Evolutionary conservation across 2,113 vertebrate genomes (phyloP).

Genomic region (Barnardius zonarius): DNA sequence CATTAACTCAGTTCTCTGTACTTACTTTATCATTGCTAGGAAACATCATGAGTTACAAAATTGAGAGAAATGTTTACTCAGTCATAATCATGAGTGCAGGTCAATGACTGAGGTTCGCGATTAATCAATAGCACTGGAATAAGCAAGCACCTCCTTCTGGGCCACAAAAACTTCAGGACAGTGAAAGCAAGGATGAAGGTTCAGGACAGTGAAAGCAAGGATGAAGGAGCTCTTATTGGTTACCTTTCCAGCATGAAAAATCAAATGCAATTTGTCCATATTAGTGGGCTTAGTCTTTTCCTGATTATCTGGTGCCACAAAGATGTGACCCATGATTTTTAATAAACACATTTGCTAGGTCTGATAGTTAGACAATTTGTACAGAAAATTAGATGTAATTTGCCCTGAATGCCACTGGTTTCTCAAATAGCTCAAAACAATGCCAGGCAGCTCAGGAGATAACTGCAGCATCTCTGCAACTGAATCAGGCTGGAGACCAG

Average conservation of each 20-base stretch:
- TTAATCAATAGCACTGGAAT: slow-evolving; percentile 64
- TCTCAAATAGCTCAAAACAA: slow-evolving; percentile 69
- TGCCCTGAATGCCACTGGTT: slow-evolving; percentile 76
- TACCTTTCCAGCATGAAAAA: slow-evolving; percentile 64
- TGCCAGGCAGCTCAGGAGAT: slow-evolving; percentile 28
- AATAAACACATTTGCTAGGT: slow-evolving; percentile 76
- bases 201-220: slow-evolving; percentile 17
- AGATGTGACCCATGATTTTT: slow-evolving; percentile 73
- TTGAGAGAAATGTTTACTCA: slow-evolving; percentile 59
- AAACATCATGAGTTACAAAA: slow-evolving; percentile 55
- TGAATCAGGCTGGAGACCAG: background rate
- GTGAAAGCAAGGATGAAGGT: slow-evolving; percentile 14
- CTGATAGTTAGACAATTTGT: slow-evolving; percentile 75
- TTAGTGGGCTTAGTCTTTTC: slow-evolving; percentile 66
- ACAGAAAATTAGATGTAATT: slow-evolving; percentile 79
- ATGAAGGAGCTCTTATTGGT: slow-evolving; percentile 41
- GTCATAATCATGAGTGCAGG: slow-evolving; percentile 53
- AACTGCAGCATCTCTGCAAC: background rate
- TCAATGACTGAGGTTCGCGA: slow-evolving; percentile 50
- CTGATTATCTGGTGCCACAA: slow-evolving; percentile 70
- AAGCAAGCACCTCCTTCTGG: slow-evolving; percentile 40
- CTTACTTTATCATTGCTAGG: slow-evolving; percentile 54
- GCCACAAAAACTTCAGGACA: background rate
- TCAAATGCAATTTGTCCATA: slow-evolving; percentile 75
- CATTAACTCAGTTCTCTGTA: background rate